Base-by-base conservation (phyloP, 2,797 vertebrate species). In the Rallus crepitans region DNA sequence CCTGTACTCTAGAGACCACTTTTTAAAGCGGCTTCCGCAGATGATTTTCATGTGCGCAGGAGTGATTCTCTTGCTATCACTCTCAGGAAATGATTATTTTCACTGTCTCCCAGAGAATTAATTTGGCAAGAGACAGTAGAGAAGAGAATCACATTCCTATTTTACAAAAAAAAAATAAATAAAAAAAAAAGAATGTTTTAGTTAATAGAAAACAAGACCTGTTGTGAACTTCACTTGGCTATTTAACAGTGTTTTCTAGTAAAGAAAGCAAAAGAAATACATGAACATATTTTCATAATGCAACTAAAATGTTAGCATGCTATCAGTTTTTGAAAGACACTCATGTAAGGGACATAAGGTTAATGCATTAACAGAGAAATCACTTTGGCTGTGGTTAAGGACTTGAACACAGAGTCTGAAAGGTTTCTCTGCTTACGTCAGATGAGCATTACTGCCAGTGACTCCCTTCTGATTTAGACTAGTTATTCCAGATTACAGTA, bases 361-460 rank as follows among this genome's bases (percentile, higher is more conserved):
- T 93, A 71, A 53, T 57, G 37, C 37, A 69, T 91, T 83, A 87
- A 56, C 37, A 84, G 35, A 95, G 73, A 94, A 82, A 66, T 65
- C 63, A 73, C 53, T 83, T 71, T 71, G 76, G 87, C 70, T 92
- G 65, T 85, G 61, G 65, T 79, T 89, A 91, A 95, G 48, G 82
- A 57, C 25, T 75, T 50, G 45, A 95, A 37, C n/a, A 91, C 15
- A 37, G 1, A 53, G 24, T 5, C 56, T 77, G 80, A 93, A 92
- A 91, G 42, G 64, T 93, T 56, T 83, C 55, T 68, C 66, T 60
- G 48, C 50, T 84, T 66, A 52, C 73, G 33, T 72, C 87, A 94
- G 21, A 30, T 83, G 66, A 31, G 78, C 30, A 15, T 73, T 64
- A 59, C 25, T 65, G 16, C 28, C 48, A 66, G 24, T 39, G 48